A percentile compares a stretch with the other conserved stretches of the same genome.
Conservation (phyloP, 2,888 invertebrate genomes). For the Dexiosoma caninum region DNA sequence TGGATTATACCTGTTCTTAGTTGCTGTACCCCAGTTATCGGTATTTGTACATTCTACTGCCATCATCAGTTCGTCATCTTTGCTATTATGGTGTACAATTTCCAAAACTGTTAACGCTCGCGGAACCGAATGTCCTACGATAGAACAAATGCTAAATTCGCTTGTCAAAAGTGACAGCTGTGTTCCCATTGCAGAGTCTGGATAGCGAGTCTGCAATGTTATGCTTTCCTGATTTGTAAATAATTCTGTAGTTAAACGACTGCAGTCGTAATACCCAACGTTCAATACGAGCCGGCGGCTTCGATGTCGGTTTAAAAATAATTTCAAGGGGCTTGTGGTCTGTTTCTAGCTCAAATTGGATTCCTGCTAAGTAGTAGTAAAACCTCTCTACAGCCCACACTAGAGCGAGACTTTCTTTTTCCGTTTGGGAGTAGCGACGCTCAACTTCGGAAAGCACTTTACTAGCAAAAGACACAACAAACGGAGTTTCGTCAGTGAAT, state of each 20-base stretch:
- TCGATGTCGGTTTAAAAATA: slow-evolving; percentile 28
- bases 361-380: slow-evolving; percentile 57
- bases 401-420: slow-evolving; percentile 56
- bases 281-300: not conserved
- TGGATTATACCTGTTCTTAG: not conserved
- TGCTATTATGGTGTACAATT: not conserved
- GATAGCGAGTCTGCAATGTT: not conserved
- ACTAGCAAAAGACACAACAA: slow-evolving; percentile 58
- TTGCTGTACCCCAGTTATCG: not conserved
- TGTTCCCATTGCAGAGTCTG: no score
- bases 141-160: no score
- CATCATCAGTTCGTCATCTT: not conserved
- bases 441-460: slow-evolving; percentile 60
- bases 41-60: not conserved
- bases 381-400: slow-evolving; percentile 62
- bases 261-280: not conserved
- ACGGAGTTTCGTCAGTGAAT: slow-evolving; percentile 42
- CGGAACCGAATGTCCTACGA: not conserved
- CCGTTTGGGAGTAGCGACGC: slow-evolving; percentile 58
- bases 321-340: slow-evolving; percentile 52
- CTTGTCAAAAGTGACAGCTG: no score
- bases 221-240: not conserved
- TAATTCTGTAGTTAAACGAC: not conserved
- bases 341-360: slow-evolving; percentile 54
- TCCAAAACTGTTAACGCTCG: not conserved